Conservation (phyloP, 2,113 vertebrate genomes). For the Phyllostomus discolor region DNA sequence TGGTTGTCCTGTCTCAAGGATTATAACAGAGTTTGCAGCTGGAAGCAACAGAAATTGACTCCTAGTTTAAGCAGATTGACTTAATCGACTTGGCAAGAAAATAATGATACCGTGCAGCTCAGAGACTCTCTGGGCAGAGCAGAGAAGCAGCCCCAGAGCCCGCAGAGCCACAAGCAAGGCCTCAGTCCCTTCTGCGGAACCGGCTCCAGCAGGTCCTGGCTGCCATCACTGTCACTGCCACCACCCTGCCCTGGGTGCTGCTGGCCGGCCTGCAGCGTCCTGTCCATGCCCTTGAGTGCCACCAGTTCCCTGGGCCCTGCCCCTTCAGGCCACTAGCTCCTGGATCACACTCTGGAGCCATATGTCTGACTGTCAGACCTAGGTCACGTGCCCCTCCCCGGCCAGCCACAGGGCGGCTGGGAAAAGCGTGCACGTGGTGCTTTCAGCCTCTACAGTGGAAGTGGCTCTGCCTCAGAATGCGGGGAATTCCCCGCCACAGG, state of each 20-base stretch:
- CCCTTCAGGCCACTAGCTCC: not conserved
- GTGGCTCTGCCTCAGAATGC: not conserved
- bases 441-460: not conserved
- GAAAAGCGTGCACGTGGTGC: not conserved
- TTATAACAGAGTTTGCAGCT: not conserved
- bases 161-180: not conserved
- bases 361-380: not conserved
- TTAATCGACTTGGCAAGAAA: not conserved
- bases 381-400: not conserved
- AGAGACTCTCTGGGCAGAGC: not conserved
- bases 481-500: conserved; percentile 20
- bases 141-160: not conserved
- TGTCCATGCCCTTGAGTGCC: not conserved
- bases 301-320: not conserved
- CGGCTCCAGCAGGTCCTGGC: not conserved
- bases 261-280: not conserved
- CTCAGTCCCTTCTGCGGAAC: not conserved
- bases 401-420: not conserved
- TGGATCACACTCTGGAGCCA: not conserved
- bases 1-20: not conserved
- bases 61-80: not conserved
- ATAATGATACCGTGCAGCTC: not conserved
- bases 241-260: not conserved
- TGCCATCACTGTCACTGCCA: not conserved
- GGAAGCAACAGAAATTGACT: not conserved